Conservation (phyloP, 2,797 vertebrate species). For the Dermochelys coriacea region DNA sequence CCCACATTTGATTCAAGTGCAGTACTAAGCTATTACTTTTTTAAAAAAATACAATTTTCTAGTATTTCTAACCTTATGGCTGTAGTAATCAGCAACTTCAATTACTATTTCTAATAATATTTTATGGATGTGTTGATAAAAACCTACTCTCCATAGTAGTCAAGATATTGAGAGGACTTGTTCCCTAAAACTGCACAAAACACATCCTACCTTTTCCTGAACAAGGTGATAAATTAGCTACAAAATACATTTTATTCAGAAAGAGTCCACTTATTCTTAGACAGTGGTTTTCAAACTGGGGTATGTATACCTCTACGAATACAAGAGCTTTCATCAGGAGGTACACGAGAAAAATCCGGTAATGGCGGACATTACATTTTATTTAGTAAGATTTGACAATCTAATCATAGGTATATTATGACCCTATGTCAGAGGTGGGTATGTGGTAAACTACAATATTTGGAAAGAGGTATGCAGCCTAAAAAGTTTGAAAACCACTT, state of each 20-base stretch:
- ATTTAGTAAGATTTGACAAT: too few relatives aligned
- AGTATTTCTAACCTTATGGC: background rate
- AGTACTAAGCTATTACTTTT: background rate
- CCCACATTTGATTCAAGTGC: background rate
- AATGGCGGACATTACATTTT: too few relatives aligned
- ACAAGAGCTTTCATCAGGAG: too few relatives aligned
- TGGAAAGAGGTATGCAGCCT: background rate
- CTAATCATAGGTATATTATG: background rate
- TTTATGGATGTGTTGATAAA: background rate
- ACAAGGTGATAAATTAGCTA: background rate
- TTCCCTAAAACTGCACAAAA: background rate
- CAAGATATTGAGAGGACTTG: constrained; percentile 5
- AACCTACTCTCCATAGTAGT: background rate
- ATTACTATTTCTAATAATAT: background rate
- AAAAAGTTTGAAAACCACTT: background rate
- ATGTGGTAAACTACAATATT: background rate
- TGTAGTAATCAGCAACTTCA: background rate
- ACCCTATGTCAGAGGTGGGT: background rate
- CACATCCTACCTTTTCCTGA: background rate
- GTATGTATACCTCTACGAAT: too few relatives aligned
- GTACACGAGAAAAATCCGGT: too few relatives aligned
- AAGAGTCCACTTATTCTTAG: background rate
- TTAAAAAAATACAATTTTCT: rapidly evolving
- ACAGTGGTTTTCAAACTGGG: too few relatives aligned
- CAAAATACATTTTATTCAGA: background rate